A percentile compares a stretch with the other conserved stretches of the same genome.
Evolutionary conservation across 2,888 invertebrate species (phyloP).

Genomic region (Chouioia cunea): DNA sequence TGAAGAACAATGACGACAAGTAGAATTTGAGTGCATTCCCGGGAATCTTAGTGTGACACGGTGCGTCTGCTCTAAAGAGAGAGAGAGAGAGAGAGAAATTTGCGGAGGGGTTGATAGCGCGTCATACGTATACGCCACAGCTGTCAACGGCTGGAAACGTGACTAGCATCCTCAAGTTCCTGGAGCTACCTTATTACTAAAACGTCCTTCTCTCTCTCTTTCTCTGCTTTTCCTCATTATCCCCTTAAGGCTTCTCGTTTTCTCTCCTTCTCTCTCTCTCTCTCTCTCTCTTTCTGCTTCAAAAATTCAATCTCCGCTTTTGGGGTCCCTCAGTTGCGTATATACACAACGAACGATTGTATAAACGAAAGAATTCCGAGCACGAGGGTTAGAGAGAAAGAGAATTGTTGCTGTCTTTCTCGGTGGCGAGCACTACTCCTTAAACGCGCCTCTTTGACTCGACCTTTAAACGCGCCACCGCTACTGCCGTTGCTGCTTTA

Average conservation of each 20-base stretch:
- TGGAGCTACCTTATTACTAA: conserved; percentile 66
- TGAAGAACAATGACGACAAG: conserved; percentile 54
- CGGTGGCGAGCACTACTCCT: conserved; percentile 12
- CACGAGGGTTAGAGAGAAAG: conserved; percentile 42
- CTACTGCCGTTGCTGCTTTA: conserved; percentile 6
- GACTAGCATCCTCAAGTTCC: conserved; percentile 65
- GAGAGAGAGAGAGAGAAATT: conserved; percentile 57
- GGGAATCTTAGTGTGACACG: conserved; percentile 60
- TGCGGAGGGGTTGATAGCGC: conserved; percentile 65
- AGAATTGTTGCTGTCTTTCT: conserved; percentile 29
- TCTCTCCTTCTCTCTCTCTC: not conserved
- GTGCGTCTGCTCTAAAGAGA: conserved; percentile 54
- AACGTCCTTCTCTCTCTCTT: conserved; percentile 49
- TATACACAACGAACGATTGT: conserved; percentile 43
- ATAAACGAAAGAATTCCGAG: conserved; percentile 47
- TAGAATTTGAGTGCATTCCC: conserved; percentile 64
- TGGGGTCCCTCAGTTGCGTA: conserved; percentile 45
- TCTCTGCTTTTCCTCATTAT: conserved; percentile 57
- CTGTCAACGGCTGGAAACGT: conserved; percentile 68
- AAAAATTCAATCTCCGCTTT: conserved; percentile 61
- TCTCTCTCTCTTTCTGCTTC: conserved; percentile 49
- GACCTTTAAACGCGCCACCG: conserved; percentile 22
- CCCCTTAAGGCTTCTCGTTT: conserved; percentile 63
- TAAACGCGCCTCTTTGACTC: conserved; percentile 20
- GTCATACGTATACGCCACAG: conserved; percentile 69